Base-by-base conservation (phyloP, 2,888 invertebrate species). In the Apoda limacodes region DNA sequence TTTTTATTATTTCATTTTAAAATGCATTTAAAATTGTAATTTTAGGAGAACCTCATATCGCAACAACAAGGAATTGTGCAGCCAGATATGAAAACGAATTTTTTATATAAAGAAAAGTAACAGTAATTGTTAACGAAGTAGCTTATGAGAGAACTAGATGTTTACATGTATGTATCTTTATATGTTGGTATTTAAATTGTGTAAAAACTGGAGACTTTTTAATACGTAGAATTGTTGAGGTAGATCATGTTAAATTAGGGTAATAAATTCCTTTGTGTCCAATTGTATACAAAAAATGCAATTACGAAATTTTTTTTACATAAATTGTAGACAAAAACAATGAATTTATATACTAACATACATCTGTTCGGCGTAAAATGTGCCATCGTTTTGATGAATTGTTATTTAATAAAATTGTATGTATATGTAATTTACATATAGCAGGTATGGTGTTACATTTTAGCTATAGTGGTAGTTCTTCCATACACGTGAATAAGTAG, bases 381-480 rank as follows among this genome's bases (percentile, higher is more conserved):
- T 76, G 78, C 76, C 78, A 76, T 76, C 65, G 54, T 65, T 59
- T 55, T 56, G 54, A 64, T 59, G 5, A 60, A 54, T 66, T 69
- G 65, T 71, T 71, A 66, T 64, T 52, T 64, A 61, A 61, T 67
- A 46, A 54, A n/a, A n/a, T n/a, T n/a, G n/a, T n/a, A n/a, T n/a
- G n/a, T 50, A 62, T 71, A 67, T 69, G 55, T 56, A 54, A 31
- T 21, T 21, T 60, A 76, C 78, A 78, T 78, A 80, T 78, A 78
- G 75, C 65, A 63, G 66, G 50, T 67, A n/a, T 17, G 17, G 7
- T 6, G 64, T 74, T 71, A 74, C 67, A 60, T 64, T 63, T 66
- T 76, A 80, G 76, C 74, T 68, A 71, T 72, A 78, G 78, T 78
- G 50, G 61, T 80, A 80, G 78, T 59, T 76, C 80, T 80, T 80